These are phyloP conservation scores for Lucilia sericata DNA, from an alignment of 1,140 invertebrate genomes.

Conservation along the genomic window DNA sequence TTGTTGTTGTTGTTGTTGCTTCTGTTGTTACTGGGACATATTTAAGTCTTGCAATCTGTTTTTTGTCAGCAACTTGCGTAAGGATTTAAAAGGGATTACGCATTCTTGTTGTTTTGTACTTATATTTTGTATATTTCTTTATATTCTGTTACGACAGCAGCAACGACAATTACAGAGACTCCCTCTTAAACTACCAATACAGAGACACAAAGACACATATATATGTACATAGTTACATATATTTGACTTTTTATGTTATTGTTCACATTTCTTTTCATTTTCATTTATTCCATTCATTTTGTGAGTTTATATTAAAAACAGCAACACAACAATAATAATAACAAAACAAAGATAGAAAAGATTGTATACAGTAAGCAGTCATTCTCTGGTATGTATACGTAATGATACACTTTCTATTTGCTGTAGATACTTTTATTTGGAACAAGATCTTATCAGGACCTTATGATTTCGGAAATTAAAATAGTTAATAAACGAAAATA, in stretches of 20 bases:
- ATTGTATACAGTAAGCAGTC: no score
- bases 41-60: conserved; percentile 36
- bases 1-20: neutral
- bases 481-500: no score
- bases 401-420: no score
- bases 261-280: conserved; percentile 39
- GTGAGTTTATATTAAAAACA: conserved; percentile 40
- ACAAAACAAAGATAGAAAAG: neutral
- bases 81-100: conserved; percentile 37
- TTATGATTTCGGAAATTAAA: no score
- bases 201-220: conserved; percentile 2
- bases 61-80: conserved; percentile 41
- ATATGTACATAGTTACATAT: neutral
- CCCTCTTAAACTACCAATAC: neutral
- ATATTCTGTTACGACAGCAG: neutral
- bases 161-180: neutral
- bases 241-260: conserved; percentile 41
- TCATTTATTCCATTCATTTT: conserved; percentile 38
- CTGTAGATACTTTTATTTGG: no score
- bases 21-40: neutral
- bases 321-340: neutral
- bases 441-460: no score
- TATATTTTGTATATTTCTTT: neutral
- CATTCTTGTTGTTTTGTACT: conserved; percentile 18
- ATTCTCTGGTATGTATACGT: no score